Conservation (phyloP, 2,113 vertebrate genomes). For the Otis tarda region DNA sequence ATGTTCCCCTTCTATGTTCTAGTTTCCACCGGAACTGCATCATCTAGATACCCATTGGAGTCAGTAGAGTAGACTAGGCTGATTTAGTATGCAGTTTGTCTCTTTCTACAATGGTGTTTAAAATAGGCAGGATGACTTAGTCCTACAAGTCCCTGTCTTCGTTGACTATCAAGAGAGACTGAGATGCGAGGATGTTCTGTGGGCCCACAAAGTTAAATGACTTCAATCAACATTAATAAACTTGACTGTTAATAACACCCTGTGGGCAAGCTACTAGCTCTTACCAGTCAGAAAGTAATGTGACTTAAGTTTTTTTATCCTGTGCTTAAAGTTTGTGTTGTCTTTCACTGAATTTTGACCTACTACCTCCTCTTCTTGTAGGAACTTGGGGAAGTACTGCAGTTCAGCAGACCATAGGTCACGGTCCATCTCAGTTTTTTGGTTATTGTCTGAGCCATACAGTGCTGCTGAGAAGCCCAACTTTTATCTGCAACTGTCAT, state of each 20-base stretch:
- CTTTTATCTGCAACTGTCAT: not conserved
- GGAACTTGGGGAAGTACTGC: not conserved
- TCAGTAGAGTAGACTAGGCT: not conserved
- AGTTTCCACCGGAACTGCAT: not conserved
- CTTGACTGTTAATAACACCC: not conserved
- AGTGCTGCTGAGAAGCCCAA: not conserved
- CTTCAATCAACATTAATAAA: not conserved
- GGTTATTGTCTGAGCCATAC: not conserved
- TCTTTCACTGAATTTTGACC: not conserved
- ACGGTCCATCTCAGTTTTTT: not conserved
- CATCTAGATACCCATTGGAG: not conserved
- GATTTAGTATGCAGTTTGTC: not conserved
- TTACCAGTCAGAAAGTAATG: not conserved
- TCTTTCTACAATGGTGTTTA: not conserved
- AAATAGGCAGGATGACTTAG: not conserved
- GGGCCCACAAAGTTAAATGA: not conserved
- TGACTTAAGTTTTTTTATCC: not conserved
- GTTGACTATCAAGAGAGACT: not conserved
- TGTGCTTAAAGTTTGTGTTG: not conserved
- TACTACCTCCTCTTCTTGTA: not conserved
- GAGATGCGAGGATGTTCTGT: not conserved
- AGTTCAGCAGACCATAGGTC: not conserved
- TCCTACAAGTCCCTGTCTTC: not conserved
- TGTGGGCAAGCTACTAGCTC: not conserved
- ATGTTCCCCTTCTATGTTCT: not conserved